Conservation (phyloP, 2,113 vertebrate genomes). For the Egretta garzetta region DNA sequence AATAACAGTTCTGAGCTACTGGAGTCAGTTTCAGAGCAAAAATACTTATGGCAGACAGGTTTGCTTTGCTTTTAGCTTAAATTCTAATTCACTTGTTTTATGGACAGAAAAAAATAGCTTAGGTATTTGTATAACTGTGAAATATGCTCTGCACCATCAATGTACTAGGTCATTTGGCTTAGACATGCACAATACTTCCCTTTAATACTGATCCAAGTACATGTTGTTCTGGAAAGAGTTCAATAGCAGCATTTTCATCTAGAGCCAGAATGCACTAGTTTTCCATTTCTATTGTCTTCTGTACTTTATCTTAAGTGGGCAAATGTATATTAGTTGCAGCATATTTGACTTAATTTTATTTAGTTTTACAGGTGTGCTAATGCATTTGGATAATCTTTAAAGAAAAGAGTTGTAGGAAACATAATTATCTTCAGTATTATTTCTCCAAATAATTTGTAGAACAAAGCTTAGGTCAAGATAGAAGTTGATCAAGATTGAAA, state of each 20-base stretch:
- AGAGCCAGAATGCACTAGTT: constrained; percentile 64
- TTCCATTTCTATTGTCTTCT: constrained; percentile 64
- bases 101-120: constrained; percentile 51
- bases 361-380: constrained; percentile 53
- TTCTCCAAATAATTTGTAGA: constrained; percentile 34
- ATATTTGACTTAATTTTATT: constrained; percentile 56
- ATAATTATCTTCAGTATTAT: constrained; percentile 26
- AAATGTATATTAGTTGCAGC: constrained; percentile 31
- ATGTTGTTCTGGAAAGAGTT: constrained; percentile 80
- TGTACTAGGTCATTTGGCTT: constrained; percentile 71
- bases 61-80: constrained; percentile 14
- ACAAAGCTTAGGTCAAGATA: constrained; percentile 37
- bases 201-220: constrained; percentile 82
- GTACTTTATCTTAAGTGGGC: constrained; percentile 59
- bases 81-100: constrained; percentile 58
- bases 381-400: constrained; percentile 54
- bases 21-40: not conserved
- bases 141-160: constrained; percentile 66
- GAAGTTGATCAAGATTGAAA: constrained; percentile 20
- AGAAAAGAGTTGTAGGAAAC: constrained; percentile 13
- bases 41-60: not conserved
- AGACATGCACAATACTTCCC: constrained; percentile 52
- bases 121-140: constrained; percentile 74
- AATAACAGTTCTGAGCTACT: not conserved
- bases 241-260: constrained; percentile 77